Conservation (phyloP, 2,888 invertebrate genomes). For the Drosophila subsilvestris region DNA sequence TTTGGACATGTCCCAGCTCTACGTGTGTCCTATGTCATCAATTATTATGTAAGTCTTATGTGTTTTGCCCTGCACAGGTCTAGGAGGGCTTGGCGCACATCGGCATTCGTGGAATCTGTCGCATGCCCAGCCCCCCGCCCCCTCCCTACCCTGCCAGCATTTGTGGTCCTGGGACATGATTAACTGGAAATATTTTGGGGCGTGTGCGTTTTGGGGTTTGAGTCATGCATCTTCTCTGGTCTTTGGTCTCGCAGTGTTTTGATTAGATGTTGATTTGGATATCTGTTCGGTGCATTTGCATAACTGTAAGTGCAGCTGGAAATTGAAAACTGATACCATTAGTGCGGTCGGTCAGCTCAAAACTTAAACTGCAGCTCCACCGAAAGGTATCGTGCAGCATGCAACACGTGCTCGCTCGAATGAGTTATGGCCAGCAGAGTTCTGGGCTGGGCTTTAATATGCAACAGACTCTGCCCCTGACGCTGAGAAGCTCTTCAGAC, state of each 20-base stretch:
- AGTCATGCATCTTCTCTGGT: constrained; percentile 11
- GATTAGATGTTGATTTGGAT: constrained; percentile 45
- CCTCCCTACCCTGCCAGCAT: constrained; percentile 10
- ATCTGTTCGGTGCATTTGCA: no score
- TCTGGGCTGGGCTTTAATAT: constrained; percentile 63
- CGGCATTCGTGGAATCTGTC: constrained; percentile 67
- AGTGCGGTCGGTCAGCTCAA: constrained; percentile 38
- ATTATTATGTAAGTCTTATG: constrained; percentile 77
- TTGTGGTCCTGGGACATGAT: constrained; percentile 41
- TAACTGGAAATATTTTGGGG: constrained; percentile 75
- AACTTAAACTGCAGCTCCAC: not conserved
- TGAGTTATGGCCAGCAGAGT: constrained; percentile 65
- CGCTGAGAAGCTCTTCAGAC: constrained; percentile 12
- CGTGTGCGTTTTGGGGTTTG: constrained; percentile 54
- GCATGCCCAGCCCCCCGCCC: not conserved
- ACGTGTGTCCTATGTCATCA: constrained; percentile 79
- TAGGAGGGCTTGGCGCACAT: constrained; percentile 29
- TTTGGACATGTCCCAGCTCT: constrained; percentile 47
- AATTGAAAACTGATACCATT: constrained; percentile 71
- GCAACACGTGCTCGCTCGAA: constrained; percentile 73
- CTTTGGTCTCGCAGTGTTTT: constrained; percentile 40
- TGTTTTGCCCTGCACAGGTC: constrained; percentile 29
- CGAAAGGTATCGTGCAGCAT: constrained; percentile 67
- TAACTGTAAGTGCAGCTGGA: constrained; percentile 52
- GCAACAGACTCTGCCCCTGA: constrained; percentile 38